Evolutionary conservation across 2,113 vertebrate species (phyloP).

Genomic region (Chrysochloris asiatica): DNA sequence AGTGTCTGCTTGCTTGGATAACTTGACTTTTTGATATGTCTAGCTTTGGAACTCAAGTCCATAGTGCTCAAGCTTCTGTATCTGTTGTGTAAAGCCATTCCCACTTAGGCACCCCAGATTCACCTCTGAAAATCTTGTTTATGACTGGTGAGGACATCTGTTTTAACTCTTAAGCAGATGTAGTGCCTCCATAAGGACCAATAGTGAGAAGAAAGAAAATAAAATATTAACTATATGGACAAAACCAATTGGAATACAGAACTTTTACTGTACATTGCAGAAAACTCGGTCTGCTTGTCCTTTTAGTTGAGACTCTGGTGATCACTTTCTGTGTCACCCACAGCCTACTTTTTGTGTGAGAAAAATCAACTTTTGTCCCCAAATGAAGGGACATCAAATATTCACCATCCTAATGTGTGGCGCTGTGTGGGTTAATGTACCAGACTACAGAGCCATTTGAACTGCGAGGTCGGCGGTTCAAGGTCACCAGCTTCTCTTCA

Average conservation of each 20-base stretch:
- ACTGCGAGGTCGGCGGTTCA: too few species aligned
- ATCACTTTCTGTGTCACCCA: neutral
- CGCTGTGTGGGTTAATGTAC: too few species aligned
- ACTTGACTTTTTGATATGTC: constrained; percentile 32
- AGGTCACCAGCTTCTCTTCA: too few species aligned
- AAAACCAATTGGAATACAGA: constrained; percentile 22
- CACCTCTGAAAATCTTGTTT: constrained; percentile 69
- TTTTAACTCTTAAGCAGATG: constrained; percentile 82
- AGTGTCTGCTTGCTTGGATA: too few species aligned
- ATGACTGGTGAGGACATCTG: constrained; percentile 76
- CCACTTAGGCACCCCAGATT: constrained; percentile 62
- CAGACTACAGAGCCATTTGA: too few species aligned
- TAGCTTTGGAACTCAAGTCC: constrained; percentile 59
- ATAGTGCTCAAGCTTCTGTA: constrained; percentile 59
- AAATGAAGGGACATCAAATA: too few species aligned
- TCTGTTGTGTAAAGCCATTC: constrained; percentile 62
- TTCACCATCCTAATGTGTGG: too few species aligned
- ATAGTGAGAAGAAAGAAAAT: constrained; percentile 44
- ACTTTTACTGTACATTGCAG: neutral
- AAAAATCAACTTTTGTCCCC: too few species aligned
- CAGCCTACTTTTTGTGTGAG: neutral
- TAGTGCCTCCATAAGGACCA: constrained; percentile 65
- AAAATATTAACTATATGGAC: constrained; percentile 68
- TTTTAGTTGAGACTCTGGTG: neutral
- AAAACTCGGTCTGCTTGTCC: neutral